phyloP scores from a whole-genome alignment of 2,797 vertebrate genomes.

The Oceanodroma leucorhoa region DNA sequence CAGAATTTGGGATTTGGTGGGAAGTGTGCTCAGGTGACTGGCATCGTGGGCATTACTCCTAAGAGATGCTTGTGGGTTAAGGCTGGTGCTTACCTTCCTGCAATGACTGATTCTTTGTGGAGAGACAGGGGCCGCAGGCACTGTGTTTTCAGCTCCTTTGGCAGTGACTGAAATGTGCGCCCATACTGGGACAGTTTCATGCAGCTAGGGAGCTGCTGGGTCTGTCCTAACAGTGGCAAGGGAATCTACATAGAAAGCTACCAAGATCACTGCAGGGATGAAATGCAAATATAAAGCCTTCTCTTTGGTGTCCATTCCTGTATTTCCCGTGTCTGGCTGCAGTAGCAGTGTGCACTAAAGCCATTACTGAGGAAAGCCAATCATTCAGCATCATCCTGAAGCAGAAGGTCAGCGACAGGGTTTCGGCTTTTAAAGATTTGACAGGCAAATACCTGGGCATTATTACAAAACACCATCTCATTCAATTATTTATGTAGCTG shows the following conservation, averaged over 20 bases:
- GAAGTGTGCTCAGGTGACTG: background rate
- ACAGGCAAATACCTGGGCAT: background rate
- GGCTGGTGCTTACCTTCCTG: background rate
- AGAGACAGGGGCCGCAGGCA: fast-evolving
- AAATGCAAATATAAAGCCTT: background rate
- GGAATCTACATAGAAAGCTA: background rate
- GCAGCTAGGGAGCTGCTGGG: background rate
- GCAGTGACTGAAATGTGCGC: fast-evolving
- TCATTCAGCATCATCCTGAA: background rate
- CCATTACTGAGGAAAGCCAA: background rate
- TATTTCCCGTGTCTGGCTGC: background rate
- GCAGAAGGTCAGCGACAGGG: background rate
- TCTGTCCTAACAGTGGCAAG: background rate
- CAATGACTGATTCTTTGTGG: background rate
- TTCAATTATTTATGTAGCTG: background rate
- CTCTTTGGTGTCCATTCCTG: background rate
- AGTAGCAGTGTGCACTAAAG: background rate
- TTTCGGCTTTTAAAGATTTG: background rate
- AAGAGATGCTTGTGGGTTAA: background rate
- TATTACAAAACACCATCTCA: background rate
- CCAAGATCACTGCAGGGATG: background rate
- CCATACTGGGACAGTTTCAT: background rate
- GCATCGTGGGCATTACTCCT: background rate
- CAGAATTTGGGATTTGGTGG: background rate
- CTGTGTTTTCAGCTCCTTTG: background rate